Evolutionary conservation across 1,140 invertebrate species (phyloP).

Genomic region (Drosophila kohkoa): DNA sequence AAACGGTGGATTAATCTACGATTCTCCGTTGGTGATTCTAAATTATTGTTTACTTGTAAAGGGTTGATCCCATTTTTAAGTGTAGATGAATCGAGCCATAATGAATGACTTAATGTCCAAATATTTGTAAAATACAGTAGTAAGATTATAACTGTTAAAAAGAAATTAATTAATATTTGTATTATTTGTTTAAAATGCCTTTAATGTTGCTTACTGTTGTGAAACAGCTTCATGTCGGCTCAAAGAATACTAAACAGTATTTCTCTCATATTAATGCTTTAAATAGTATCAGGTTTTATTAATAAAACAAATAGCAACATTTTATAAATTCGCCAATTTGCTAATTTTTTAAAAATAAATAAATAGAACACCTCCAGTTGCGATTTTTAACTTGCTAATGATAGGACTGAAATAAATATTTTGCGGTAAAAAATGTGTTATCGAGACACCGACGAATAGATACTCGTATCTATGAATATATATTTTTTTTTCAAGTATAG

Average conservation of each 20-base stretch:
- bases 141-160: background rate
- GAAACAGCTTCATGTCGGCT: constrained; percentile 5
- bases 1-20: background rate
- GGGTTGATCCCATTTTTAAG: background rate
- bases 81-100: no score
- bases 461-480: background rate
- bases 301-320: background rate
- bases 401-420: background rate
- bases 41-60: background rate
- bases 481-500: background rate
- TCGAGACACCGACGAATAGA: background rate
- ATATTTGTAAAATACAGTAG: background rate
- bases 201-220: background rate
- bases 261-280: background rate
- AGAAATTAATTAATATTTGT: background rate
- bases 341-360: constrained; percentile 12
- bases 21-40: background rate
- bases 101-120: background rate
- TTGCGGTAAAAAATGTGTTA: background rate
- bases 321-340: background rate
- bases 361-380: background rate
- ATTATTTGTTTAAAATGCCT: background rate
- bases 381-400: constrained; percentile 3
- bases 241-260: background rate
- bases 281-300: constrained; percentile 1